These are phyloP conservation scores for Lordiphosa fenestrarum DNA, from an alignment of 2,888 invertebrate genomes.

Conservation along the genomic window DNA sequence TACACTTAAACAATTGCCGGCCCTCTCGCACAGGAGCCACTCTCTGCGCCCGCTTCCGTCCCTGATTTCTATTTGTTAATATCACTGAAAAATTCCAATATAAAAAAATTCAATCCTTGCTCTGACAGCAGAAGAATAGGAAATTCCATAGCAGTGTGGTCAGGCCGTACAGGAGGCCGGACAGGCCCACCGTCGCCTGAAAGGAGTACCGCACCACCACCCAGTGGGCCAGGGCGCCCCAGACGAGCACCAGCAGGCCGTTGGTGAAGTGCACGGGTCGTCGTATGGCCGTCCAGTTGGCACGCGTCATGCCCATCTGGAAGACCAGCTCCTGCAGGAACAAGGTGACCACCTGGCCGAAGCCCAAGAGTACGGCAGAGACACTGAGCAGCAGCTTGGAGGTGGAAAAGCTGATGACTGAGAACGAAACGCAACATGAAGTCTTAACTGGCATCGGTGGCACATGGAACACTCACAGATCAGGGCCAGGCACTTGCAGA, in stretches of 20 bases:
- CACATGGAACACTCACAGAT: slow-evolving; percentile 67
- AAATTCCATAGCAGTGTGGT: slow-evolving; percentile 77
- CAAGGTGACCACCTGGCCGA: slow-evolving; percentile 79
- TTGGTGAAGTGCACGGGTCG: slow-evolving; percentile 79
- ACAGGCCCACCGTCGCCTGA: slow-evolving; percentile 77
- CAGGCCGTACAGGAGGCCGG: slow-evolving; percentile 71
- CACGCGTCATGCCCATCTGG: slow-evolving; percentile 78
- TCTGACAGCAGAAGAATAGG: slow-evolving; percentile 73
- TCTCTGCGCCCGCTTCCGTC: too few relatives aligned
- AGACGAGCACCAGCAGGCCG: slow-evolving; percentile 76
- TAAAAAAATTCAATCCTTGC: slow-evolving; percentile 53
- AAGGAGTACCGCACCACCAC: slow-evolving; percentile 77
- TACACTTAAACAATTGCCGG: too few relatives aligned
- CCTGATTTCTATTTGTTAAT: slow-evolving; percentile 32
- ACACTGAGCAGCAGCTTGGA: slow-evolving; percentile 79
- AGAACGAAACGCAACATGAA: slow-evolving; percentile 1
- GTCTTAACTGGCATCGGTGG: neutral
- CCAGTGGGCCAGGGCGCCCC: slow-evolving; percentile 78
- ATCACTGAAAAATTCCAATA: slow-evolving; percentile 33
- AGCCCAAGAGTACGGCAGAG: slow-evolving; percentile 79
- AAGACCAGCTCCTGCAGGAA: slow-evolving; percentile 79
- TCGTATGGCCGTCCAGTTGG: slow-evolving; percentile 78
- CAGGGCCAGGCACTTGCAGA: slow-evolving; percentile 77
- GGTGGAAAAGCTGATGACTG: slow-evolving; percentile 79
- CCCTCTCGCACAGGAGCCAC: too few relatives aligned